Percentiles rank a stretch among this genome's conserved stretches.
phyloP scores from a whole-genome alignment of 2,888 invertebrate species.

The Crematogaster levior region DNA sequence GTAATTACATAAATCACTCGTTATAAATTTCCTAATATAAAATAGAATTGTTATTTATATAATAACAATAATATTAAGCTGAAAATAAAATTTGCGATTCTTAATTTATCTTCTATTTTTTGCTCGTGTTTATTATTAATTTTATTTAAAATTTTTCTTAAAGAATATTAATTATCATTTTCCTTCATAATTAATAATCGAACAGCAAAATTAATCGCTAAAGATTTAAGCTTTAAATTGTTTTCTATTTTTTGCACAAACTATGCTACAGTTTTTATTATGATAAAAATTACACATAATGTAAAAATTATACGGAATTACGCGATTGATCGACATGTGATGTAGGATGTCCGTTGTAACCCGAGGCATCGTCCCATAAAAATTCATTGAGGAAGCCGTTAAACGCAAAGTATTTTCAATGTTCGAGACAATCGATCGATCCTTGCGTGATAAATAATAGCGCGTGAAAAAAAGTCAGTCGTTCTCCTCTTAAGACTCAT shows the following conservation, averaged over 20 bases:
- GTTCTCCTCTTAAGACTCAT: constrained; percentile 3
- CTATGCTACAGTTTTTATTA: not conserved
- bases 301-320: not conserved
- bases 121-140: not conserved
- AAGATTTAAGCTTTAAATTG: not conserved
- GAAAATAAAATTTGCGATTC: not conserved
- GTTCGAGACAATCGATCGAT: constrained; percentile 37
- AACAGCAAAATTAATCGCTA: not conserved
- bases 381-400: not conserved
- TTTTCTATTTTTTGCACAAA: not conserved
- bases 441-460: constrained; percentile 59
- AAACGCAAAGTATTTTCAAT: constrained; percentile 8
- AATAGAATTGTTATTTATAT: not conserved
- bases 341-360: not conserved
- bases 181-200: not conserved
- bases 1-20: not conserved
- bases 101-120: not conserved
- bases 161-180: not conserved
- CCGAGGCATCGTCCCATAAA: not conserved
- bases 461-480: constrained; percentile 27
- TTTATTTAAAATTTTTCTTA: not conserved
- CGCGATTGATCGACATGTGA: constrained; percentile 1
- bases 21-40: not conserved
- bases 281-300: not conserved
- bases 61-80: too few relatives aligned